Conservation (phyloP, 2,888 invertebrate genomes). For the Miltochrista miniata region DNA sequence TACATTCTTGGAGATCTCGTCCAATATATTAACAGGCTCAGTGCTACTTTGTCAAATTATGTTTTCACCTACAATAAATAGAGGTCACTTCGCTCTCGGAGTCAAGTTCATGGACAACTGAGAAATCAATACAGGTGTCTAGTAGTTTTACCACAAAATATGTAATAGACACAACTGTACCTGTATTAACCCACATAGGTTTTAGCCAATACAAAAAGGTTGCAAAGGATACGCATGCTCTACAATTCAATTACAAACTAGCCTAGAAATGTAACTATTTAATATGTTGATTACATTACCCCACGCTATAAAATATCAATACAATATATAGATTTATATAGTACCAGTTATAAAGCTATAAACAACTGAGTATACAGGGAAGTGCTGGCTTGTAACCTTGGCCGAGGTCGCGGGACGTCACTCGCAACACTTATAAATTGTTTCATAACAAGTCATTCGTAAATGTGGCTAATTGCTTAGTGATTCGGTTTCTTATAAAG, state of each 20-base stretch:
- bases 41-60: no score
- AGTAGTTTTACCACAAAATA: background rate
- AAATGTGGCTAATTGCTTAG: conserved; percentile 46
- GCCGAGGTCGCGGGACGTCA: conserved; percentile 76
- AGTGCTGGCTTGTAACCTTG: conserved; percentile 76
- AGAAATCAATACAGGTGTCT: no score
- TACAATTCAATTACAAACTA: no score
- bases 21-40: no score
- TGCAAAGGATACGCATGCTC: no score
- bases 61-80: no score
- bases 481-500: conserved; percentile 35
- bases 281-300: conserved; percentile 45
- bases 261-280: no score
- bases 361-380: conserved; percentile 76
- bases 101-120: no score
- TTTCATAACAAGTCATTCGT: conserved; percentile 66
- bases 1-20: no score
- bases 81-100: no score
- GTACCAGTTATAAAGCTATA: conserved; percentile 52
- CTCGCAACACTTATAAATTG: conserved; percentile 73
- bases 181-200: background rate
- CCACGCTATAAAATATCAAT: conserved; percentile 27
- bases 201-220: background rate
- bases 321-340: conserved; percentile 50
- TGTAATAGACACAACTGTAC: background rate